Conservation (phyloP, 2,888 invertebrate species). For the Lepeophtheirus nordmannii region DNA sequence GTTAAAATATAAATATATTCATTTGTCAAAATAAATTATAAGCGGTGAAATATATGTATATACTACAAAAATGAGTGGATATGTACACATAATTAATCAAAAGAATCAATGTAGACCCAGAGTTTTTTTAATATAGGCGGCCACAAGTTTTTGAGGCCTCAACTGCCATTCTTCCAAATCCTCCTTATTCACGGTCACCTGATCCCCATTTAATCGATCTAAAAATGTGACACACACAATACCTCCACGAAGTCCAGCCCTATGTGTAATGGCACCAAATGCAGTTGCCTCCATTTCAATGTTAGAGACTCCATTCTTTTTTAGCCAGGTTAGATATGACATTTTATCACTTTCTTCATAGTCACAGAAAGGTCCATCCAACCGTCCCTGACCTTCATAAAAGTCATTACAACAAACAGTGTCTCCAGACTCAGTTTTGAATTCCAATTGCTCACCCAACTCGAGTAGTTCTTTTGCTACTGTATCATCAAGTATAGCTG, state of each 20-base stretch:
- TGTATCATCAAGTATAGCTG: conserved; percentile 64
- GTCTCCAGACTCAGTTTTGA: conserved; percentile 71
- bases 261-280: conserved; percentile 81
- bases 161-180: conserved; percentile 78
- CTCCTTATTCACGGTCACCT: conserved; percentile 73
- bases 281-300: conserved; percentile 94
- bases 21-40: not conserved
- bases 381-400: conserved; percentile 89
- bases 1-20: not conserved
- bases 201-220: conserved; percentile 78
- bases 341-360: conserved; percentile 78
- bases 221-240: conserved; percentile 82
- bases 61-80: too few relatives aligned
- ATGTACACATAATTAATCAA: not conserved
- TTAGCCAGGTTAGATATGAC: conserved; percentile 56
- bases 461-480: conserved; percentile 61
- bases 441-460: conserved; percentile 47
- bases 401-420: conserved; percentile 96
- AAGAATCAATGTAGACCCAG: not conserved
- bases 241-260: conserved; percentile 81
- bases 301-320: conserved; percentile 67
- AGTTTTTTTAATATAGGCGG: conserved; percentile 49
- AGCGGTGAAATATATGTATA: not conserved
- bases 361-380: conserved; percentile 93
- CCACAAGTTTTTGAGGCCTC: conserved; percentile 66